Percentiles rank a stretch among this genome's conserved stretches.
Evolutionary conservation across 2,113 vertebrate genomes (phyloP).

Genomic region (Grallaria varia): DNA sequence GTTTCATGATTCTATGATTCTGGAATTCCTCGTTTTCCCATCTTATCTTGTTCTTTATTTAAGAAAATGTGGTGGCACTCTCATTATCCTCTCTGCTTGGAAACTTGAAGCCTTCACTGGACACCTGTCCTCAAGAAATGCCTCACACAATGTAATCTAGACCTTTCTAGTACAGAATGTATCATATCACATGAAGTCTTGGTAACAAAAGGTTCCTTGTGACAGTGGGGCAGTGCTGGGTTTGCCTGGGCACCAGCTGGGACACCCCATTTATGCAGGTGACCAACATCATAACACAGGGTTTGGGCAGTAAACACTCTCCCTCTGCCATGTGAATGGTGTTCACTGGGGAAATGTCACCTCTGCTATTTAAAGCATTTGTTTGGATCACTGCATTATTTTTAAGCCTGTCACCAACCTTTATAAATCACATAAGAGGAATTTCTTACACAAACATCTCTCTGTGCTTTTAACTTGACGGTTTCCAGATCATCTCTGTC

Average conservation of each 20-base stretch:
- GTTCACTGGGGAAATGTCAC: constrained; percentile 15
- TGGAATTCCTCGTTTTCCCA: background rate
- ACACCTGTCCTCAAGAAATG: background rate
- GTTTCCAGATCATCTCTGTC: background rate
- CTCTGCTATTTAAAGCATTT: background rate
- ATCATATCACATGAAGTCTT: background rate
- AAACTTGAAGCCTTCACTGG: background rate
- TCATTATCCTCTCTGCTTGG: background rate
- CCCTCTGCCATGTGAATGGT: background rate
- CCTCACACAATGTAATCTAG: background rate
- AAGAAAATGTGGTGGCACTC: background rate
- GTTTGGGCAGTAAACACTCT: background rate
- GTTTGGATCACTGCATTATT: background rate
- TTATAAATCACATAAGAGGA: background rate
- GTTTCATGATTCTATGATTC: background rate
- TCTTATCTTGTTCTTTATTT: background rate
- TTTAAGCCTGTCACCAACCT: background rate
- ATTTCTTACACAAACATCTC: background rate
- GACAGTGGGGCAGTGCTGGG: background rate
- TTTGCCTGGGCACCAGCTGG: background rate
- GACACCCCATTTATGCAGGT: background rate
- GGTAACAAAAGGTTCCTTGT: background rate
- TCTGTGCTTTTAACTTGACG: background rate
- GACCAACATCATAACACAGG: background rate
- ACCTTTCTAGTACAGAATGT: background rate